These are phyloP conservation scores for Polypedilum vanderplanki DNA, from an alignment of 1,140 invertebrate genomes.

Conservation along the genomic window DNA sequence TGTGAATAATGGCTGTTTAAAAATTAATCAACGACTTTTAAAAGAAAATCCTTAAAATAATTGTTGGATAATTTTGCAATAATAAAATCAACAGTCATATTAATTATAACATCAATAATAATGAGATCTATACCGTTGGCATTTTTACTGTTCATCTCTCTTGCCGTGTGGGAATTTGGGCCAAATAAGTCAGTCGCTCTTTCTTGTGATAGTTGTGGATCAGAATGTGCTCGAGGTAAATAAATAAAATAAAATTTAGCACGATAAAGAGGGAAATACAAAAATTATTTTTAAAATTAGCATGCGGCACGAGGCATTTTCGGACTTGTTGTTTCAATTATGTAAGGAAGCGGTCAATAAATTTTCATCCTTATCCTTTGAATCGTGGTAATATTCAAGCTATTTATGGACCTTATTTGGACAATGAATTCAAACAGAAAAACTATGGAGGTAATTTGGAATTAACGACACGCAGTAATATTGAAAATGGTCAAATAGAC, in stretches of 20 bases:
- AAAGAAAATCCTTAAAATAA: too few relatives aligned
- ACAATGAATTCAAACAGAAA: background rate
- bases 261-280: too few relatives aligned
- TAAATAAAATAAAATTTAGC: too few relatives aligned
- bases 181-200: constrained; percentile 34
- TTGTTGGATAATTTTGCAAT: too few relatives aligned
- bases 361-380: background rate
- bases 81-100: too few relatives aligned
- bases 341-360: constrained; percentile 34
- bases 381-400: background rate
- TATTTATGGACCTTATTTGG: background rate
- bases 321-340: constrained; percentile 46
- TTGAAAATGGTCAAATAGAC: too few relatives aligned
- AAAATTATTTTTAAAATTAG: constrained; percentile 21
- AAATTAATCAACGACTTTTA: too few relatives aligned
- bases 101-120: background rate
- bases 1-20: too few relatives aligned
- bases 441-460: background rate
- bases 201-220: constrained; percentile 45
- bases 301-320: constrained; percentile 45
- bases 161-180: background rate
- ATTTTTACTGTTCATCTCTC: background rate
- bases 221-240: constrained; percentile 39
- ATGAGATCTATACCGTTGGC: background rate
- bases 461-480: too few relatives aligned